Conservation (phyloP, 2,888 invertebrate species). For the Ptychoptera albimana region DNA sequence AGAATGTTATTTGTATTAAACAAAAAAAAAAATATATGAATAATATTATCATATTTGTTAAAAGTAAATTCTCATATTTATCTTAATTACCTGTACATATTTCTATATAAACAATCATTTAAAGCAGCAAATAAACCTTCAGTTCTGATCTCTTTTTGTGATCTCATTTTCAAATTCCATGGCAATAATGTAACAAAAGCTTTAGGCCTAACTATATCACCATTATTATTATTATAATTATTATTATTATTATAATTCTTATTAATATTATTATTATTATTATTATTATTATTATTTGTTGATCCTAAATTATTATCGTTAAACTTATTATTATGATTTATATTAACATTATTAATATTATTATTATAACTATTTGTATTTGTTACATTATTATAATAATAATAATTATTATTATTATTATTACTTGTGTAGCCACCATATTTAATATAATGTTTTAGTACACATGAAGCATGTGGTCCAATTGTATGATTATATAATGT, state of each 20-base stretch:
- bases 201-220: slow-evolving; percentile 11
- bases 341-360: slow-evolving; percentile 1
- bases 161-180: slow-evolving; percentile 67
- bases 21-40: not conserved
- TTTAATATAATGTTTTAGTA: slow-evolving; percentile 45
- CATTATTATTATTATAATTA: not conserved
- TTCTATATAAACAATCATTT: slow-evolving; percentile 84
- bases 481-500: slow-evolving; percentile 84
- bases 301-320: not conserved
- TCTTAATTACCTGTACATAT: slow-evolving; percentile 45
- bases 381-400: slow-evolving; percentile 1
- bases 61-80: not conserved
- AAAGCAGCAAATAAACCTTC: slow-evolving; percentile 84
- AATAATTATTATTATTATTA: not conserved
- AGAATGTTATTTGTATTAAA: not conserved
- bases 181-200: slow-evolving; percentile 27
- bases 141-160: slow-evolving; percentile 81
- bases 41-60: not conserved
- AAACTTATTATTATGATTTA: not conserved
- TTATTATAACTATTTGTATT: slow-evolving; percentile 7
- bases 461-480: slow-evolving; percentile 60
- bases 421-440: slow-evolving; percentile 7
- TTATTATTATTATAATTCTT: not conserved
- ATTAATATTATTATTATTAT: not conserved
- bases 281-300: slow-evolving; percentile 1